Conservation (phyloP, 1,140 invertebrate species). For the Drosophila oshimai region DNA sequence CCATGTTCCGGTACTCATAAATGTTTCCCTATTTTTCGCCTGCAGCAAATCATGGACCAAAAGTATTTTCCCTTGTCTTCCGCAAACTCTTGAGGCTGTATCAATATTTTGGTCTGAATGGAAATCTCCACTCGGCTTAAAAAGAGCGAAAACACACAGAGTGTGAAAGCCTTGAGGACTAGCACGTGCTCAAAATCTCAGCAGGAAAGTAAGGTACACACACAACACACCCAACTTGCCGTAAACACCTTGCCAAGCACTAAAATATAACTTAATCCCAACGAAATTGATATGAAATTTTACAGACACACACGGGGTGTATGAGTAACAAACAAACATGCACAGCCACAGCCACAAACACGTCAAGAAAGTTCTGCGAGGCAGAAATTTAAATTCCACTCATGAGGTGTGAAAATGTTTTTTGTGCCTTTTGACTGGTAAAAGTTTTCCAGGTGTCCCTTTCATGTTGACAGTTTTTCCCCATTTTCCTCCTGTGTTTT, state of each 20-base stretch:
- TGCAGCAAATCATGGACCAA: neutral
- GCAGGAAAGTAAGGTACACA: no score
- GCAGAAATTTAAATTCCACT: slow-evolving; percentile 71
- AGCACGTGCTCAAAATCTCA: slow-evolving; percentile 73
- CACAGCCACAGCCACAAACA: neutral
- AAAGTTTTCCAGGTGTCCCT: slow-evolving; percentile 40
- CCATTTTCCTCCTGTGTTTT: slow-evolving; percentile 12
- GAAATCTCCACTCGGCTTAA: slow-evolving; percentile 33
- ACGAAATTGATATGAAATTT: slow-evolving; percentile 77
- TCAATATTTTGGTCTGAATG: slow-evolving; percentile 56
- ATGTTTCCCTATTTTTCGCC: no score
- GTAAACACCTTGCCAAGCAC: slow-evolving; percentile 68
- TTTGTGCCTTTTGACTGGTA: slow-evolving; percentile 28
- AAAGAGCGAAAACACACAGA: slow-evolving; percentile 44
- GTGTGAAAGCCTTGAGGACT: slow-evolving; percentile 63
- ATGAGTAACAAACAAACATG: slow-evolving; percentile 43
- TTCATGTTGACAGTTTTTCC: slow-evolving; percentile 46
- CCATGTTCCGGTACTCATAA: no score
- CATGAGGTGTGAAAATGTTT: slow-evolving; percentile 70
- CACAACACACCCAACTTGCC: slow-evolving; percentile 37
- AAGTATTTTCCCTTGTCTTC: slow-evolving; percentile 12
- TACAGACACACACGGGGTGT: slow-evolving; percentile 48
- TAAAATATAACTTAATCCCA: slow-evolving; percentile 79
- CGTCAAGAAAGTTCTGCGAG: neutral
- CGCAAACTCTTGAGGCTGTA: slow-evolving; percentile 45